These are phyloP conservation scores for Platypus cylindrus DNA, from an alignment of 2,888 invertebrate species.

Conservation along the genomic window DNA sequence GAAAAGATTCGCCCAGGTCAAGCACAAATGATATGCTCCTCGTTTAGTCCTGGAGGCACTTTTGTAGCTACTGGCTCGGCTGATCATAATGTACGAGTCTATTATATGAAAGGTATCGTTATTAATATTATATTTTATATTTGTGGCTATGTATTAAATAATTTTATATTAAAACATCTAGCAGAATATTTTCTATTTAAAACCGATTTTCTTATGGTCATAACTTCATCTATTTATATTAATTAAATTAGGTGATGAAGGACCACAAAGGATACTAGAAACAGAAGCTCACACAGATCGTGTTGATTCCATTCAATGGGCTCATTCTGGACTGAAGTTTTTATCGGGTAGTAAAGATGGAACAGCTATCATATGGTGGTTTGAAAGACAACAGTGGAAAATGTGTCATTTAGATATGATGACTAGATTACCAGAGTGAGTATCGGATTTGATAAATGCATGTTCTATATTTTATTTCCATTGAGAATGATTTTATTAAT, in stretches of 20 bases:
- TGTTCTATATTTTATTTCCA: conserved; percentile 1
- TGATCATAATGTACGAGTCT: conserved; percentile 89
- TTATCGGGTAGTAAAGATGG: conserved; percentile 95
- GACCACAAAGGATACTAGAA: conserved; percentile 64
- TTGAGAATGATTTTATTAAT: too few relatives aligned
- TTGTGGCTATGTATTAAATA: too few relatives aligned
- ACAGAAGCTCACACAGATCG: conserved; percentile 76
- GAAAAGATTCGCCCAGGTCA: conserved; percentile 87
- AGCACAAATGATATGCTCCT: conserved; percentile 90
- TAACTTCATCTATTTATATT: background rate
- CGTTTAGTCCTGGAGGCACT: conserved; percentile 77
- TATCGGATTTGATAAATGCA: background rate
- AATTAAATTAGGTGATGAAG: conserved; percentile 44
- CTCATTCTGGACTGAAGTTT: conserved; percentile 75
- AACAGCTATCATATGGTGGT: conserved; percentile 84
- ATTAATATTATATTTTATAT: too few relatives aligned
- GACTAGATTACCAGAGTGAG: conserved; percentile 38
- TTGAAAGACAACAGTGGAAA: conserved; percentile 83
- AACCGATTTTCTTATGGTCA: background rate
- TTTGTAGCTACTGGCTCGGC: conserved; percentile 91
- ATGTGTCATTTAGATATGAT: conserved; percentile 61
- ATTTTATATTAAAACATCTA: too few relatives aligned
- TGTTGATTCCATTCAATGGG: conserved; percentile 94
- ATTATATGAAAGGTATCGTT: conserved; percentile 47
- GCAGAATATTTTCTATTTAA: too few relatives aligned